A percentile compares a stretch with the other conserved stretches of the same genome.
phyloP scores from a whole-genome alignment of 2,113 vertebrate genomes.

The Aspidoscelis tigris region DNA sequence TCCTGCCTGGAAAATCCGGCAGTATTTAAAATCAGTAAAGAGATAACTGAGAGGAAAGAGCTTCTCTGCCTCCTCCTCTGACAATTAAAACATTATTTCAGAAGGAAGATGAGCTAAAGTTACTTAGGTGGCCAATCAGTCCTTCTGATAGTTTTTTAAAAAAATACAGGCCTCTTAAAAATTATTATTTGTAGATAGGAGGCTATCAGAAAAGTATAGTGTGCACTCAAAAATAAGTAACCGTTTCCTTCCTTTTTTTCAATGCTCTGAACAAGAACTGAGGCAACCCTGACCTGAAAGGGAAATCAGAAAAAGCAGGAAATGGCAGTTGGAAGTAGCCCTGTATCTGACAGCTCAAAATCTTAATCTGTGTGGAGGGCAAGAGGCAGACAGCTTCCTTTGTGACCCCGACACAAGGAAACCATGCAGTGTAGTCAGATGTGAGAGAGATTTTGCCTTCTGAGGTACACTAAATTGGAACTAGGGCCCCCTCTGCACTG shows the following conservation, averaged over 20 bases:
- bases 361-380: background rate
- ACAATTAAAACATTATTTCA: slow-evolving; percentile 34
- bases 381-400: rapidly evolving
- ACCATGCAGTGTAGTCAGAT: slow-evolving; percentile 23
- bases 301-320: slow-evolving; percentile 63
- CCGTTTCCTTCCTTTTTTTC: slow-evolving; percentile 34
- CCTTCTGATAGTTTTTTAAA: slow-evolving; percentile 31
- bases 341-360: slow-evolving; percentile 18
- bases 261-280: slow-evolving; percentile 20
- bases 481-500: background rate
- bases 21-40: slow-evolving; percentile 38
- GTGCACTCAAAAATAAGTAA: slow-evolving; percentile 15
- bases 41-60: slow-evolving; percentile 39
- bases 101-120: slow-evolving; percentile 39
- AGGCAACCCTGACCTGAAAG: slow-evolving; percentile 26
- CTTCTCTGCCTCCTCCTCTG: slow-evolving; percentile 23
- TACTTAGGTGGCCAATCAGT: slow-evolving; percentile 33
- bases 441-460: background rate
- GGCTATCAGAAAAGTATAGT: slow-evolving; percentile 63
- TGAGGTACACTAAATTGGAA: slow-evolving; percentile 40
- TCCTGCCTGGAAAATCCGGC: slow-evolving; percentile 6
- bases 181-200: slow-evolving; percentile 50
- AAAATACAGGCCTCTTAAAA: slow-evolving; percentile 59
- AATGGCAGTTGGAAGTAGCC: slow-evolving; percentile 19
- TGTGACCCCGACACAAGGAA: background rate